phyloP scores from a whole-genome alignment of 2,888 invertebrate genomes.

The Mythimna vitellina region DNA sequence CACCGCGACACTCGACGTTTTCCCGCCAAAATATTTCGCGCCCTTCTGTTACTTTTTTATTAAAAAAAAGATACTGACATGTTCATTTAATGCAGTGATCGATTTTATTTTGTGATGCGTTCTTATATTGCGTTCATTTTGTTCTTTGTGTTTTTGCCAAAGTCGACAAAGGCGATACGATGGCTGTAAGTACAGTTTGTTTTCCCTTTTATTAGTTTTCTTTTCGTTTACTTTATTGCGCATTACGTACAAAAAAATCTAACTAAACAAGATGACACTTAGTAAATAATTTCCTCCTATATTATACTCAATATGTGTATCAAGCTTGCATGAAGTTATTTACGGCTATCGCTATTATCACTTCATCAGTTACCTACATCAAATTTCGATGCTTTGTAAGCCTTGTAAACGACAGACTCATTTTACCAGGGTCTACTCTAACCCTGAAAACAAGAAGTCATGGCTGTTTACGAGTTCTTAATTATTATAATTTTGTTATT shows the following conservation, averaged over 20 bases:
- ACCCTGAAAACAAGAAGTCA: neutral
- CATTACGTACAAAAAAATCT: neutral
- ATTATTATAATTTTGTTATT: too few relatives aligned
- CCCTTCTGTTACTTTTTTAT: constrained; percentile 37
- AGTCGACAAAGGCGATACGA: constrained; percentile 85
- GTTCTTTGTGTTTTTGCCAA: constrained; percentile 88
- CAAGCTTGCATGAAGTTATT: neutral
- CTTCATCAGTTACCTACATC: neutral
- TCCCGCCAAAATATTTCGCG: constrained; percentile 84
- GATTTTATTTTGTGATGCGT: constrained; percentile 83
- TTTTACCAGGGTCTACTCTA: neutral
- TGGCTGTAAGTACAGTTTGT: constrained; percentile 85
- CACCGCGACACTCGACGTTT: constrained; percentile 66
- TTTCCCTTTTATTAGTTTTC: constrained; percentile 21
- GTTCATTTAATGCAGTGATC: constrained; percentile 58
- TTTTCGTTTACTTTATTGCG: constrained; percentile 9
- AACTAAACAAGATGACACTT: neutral
- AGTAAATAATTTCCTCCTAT: neutral
- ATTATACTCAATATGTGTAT: neutral
- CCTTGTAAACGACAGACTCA: too few relatives aligned
- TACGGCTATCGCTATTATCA: neutral
- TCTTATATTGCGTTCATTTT: constrained; percentile 85
- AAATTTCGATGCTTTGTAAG: neutral
- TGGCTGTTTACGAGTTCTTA: neutral
- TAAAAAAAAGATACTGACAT: constrained; percentile 40